A percentile compares a stretch with the other conserved stretches of the same genome.
Conservation (phyloP, 2,888 invertebrate species). For the Pachliopta kotzebuea region DNA sequence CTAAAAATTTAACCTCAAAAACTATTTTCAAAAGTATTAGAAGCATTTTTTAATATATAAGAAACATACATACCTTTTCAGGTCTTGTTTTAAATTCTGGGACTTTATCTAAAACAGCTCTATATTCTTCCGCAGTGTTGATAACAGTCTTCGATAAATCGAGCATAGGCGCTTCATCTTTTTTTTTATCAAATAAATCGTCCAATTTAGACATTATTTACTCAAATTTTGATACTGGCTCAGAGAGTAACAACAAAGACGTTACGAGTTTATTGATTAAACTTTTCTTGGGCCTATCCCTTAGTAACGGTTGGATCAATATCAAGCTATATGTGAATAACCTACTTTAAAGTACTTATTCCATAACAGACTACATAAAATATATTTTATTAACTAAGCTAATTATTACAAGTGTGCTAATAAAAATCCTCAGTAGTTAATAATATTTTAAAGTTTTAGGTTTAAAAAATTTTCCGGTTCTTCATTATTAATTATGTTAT, state of each 20-base stretch:
- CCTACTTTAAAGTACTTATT: conserved; percentile 57
- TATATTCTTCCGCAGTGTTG: conserved; percentile 90
- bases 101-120: conserved; percentile 90
- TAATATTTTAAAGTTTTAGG: conserved; percentile 44
- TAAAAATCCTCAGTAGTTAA: conserved; percentile 10
- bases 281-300: conserved; percentile 39
- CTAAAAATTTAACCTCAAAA: conserved; percentile 50
- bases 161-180: conserved; percentile 90
- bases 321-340: conserved; percentile 43
- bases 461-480: conserved; percentile 54
- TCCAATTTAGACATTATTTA: conserved; percentile 86
- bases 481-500: conserved; percentile 53
- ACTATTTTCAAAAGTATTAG: conserved; percentile 26
- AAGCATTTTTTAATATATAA: conserved; percentile 23
- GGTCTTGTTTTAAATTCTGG: conserved; percentile 94
- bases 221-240: conserved; percentile 16
- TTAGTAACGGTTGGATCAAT: conserved; percentile 64
- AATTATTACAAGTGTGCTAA: conserved; percentile 8
- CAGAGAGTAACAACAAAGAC: conserved; percentile 15
- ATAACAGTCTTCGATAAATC: conserved; percentile 91
- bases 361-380: conserved; percentile 48
- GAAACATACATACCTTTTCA: conserved; percentile 83
- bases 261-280: conserved; percentile 53
- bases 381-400: conserved; percentile 16
- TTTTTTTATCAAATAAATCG: conserved; percentile 91